Evolutionary conservation across 2,888 invertebrate genomes (phyloP), one percentile per base, ranked within the genome.

Genomic region (Lasius fuliginosus): DNA sequence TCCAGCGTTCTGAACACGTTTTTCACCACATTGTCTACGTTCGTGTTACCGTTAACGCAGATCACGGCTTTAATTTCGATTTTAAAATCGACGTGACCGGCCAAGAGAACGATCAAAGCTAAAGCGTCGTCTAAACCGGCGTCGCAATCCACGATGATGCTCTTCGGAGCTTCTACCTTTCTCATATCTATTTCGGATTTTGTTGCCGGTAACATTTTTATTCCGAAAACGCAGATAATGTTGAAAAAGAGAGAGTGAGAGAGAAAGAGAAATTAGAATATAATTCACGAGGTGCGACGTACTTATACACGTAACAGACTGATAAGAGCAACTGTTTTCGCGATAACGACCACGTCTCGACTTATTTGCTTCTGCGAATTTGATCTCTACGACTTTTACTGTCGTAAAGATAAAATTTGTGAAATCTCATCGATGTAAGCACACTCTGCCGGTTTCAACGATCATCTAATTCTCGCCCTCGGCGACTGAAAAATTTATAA

Each of bases 41-140:
- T 94, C 0, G 97, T 97, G 92, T 98, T 98, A 0, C 98, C 98
- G 89, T 96, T 96, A 0, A 96, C 97, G 75, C 97, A 97, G 0
- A 98, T 98, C 1, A 98, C 96, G 0, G 96, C 98, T 67, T 97
- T 93, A 60, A 98, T 94, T 89, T 96, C 93, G 23, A 96, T 92
- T 73, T 94, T 89, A 1, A 94, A 94, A 9, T 93, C 87, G 83
- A 94, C 94, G 86, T 96, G 96, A 0, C 96, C 96, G 71, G 95
- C 95, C 1, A 97, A 92, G 1, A 97, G 94, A 90, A 97, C 93
- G 75, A 96, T 93, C 60, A 97, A 90, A 0, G 97, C 97, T 93
- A 96, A 95, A 40, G 96, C 97, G 94, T 97, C 97, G 90, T 97
- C 97, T 18, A 96, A 95, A 0, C 97, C 97, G 30, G 96, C 96